Evolutionary conservation across 2,797 vertebrate species (phyloP).

Genomic region (Pelochelys cantorii): DNA sequence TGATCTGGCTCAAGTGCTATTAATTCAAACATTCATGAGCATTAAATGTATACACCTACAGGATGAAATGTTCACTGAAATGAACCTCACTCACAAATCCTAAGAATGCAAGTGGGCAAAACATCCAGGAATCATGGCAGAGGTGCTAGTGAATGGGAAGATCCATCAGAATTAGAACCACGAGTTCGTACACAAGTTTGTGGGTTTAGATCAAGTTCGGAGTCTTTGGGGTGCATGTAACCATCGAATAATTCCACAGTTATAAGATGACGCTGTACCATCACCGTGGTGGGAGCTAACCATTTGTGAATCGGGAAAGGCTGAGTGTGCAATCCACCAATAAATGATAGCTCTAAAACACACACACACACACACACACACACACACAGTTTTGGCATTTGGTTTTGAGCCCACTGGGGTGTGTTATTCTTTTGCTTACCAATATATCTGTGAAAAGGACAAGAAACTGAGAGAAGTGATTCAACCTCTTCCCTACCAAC

Average conservation of each 20-base stretch:
- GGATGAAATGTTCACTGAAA: not conserved
- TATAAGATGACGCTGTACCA: rapidly evolving
- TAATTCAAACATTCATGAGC: not conserved
- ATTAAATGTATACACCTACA: not conserved
- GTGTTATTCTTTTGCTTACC: rapidly evolving
- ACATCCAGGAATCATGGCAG: not conserved
- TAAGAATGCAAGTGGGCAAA: not conserved
- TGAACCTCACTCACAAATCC: not conserved
- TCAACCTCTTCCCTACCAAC: not conserved
- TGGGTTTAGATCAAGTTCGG: rapidly evolving
- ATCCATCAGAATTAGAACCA: not conserved
- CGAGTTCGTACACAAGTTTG: not conserved
- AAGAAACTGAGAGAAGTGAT: rapidly evolving
- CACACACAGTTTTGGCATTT: not conserved
- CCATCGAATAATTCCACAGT: rapidly evolving
- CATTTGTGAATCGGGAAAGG: rapidly evolving
- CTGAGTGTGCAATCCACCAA: not conserved
- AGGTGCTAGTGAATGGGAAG: not conserved
- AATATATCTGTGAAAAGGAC: not conserved
- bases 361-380: rapidly evolving
- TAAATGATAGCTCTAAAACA: not conserved
- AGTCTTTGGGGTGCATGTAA: not conserved
- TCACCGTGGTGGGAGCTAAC: not conserved
- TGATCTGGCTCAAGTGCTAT: not conserved
- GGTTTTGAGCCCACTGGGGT: not conserved